Percentiles rank a stretch among this genome's conserved stretches.
phyloP scores from a whole-genome alignment of 2,797 vertebrate species.

The Lophotriccus pileatus region DNA sequence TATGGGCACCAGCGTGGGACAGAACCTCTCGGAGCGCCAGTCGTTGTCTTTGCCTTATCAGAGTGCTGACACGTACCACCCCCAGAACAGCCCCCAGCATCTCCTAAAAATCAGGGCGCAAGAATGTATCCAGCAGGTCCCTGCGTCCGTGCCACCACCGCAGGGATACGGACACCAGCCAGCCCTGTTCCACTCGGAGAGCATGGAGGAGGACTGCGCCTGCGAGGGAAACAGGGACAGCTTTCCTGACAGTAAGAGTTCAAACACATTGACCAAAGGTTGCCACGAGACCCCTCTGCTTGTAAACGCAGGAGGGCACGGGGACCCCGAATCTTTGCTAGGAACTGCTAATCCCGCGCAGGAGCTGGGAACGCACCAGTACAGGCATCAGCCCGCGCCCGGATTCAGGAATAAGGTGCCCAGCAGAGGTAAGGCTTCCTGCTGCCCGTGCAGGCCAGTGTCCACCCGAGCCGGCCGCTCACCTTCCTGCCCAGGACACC shows the following conservation, averaged over 20 bases:
- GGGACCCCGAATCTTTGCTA: slow-evolving; percentile 84
- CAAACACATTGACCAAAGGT: slow-evolving; percentile 80
- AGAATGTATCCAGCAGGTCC: slow-evolving; percentile 78
- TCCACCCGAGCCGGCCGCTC: accelerated
- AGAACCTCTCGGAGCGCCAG: slow-evolving; percentile 74
- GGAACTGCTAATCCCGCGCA: slow-evolving; percentile 80
- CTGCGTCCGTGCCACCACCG: neutral
- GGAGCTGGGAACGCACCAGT: slow-evolving; percentile 82
- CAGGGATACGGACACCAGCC: slow-evolving; percentile 74
- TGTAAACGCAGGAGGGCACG: slow-evolving; percentile 73
- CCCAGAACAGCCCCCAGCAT: slow-evolving; percentile 81
- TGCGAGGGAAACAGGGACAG: slow-evolving; percentile 74
- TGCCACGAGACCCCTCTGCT: slow-evolving; percentile 76
- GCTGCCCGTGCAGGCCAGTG: neutral
- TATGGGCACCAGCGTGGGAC: slow-evolving; percentile 63
- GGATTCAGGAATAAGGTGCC: slow-evolving; percentile 75
- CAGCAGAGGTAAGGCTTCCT: slow-evolving; percentile 83
- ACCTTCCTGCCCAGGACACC: neutral
- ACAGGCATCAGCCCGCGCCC: slow-evolving; percentile 76
- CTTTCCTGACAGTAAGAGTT: slow-evolving; percentile 78
- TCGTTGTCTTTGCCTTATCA: slow-evolving; percentile 78
- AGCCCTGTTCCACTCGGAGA: slow-evolving; percentile 88
- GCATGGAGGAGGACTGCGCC: slow-evolving; percentile 95
- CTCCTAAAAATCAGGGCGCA: slow-evolving; percentile 90
- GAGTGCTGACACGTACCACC: slow-evolving; percentile 74